These are phyloP conservation scores for Endomychus coccineus DNA, from an alignment of 2,888 invertebrate species.

Conservation along the genomic window DNA sequence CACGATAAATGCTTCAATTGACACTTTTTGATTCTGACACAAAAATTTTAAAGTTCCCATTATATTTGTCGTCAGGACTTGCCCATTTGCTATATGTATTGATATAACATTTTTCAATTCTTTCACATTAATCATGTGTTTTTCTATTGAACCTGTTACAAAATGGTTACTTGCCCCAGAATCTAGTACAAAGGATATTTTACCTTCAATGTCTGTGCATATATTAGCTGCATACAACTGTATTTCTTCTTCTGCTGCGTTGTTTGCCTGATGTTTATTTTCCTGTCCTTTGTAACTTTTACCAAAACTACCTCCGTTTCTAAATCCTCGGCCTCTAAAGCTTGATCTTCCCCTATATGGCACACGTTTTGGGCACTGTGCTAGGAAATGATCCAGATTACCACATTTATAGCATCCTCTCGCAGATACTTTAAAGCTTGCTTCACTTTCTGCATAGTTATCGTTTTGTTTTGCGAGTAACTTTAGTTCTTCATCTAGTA, in stretches of 20 bases:
- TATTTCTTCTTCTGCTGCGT: conserved; percentile 9
- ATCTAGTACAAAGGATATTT: conserved; percentile 12
- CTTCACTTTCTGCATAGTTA: no score
- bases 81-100: conserved; percentile 13
- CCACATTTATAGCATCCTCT: no score
- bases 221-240: no score
- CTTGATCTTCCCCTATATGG: no score
- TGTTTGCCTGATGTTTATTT: conserved; percentile 5
- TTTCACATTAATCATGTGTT: conserved; percentile 12
- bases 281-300: not conserved
- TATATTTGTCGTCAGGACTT: conserved; percentile 9
- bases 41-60: conserved; percentile 5
- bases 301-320: not conserved
- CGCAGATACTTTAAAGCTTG: no score
- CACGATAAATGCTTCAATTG: conserved; percentile 13
- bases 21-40: conserved; percentile 9
- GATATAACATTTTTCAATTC: no score
- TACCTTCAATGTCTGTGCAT: conserved; percentile 8
- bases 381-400: no score
- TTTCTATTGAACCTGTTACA: conserved; percentile 9
- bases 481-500: no score
- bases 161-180: conserved; percentile 15
- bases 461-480: no score
- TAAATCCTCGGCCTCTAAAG: no score
- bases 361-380: no score